Base-by-base conservation (phyloP, 1,140 invertebrate species). In the Meteorus sp. region DNA sequence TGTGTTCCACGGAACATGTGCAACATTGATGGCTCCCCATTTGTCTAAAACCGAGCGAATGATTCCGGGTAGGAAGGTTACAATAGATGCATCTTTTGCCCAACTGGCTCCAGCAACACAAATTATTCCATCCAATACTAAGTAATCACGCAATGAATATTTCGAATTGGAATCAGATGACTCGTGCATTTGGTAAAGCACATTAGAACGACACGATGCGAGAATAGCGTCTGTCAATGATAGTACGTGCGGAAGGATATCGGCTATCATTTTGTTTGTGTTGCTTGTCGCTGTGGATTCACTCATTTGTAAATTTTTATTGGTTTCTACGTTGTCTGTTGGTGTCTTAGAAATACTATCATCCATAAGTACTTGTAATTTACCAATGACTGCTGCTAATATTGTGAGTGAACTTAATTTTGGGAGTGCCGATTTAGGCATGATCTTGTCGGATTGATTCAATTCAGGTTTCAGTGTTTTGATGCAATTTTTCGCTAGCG, bases 401-500 rank as follows among this genome's bases (percentile, higher is more conserved):
- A 89, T 77, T 50, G 85, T 83, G 2, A 91, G 73, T 33, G 88
- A 85, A 73, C 84, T 85, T 1, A 90, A 72, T 47, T 85, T 85
- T 22, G 88, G 88, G 23, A 89, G 68, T 17, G 83, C 71, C 15
- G 80, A 71, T 63, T 82, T 83, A 37, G 78, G 71, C 65, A 85
- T 75, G 50, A 83, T 70, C 58, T 77, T 75, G 22, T 78, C 73
- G 27, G 56, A 69, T 15, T 62, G 56, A 35, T 63, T 76, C 25
- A 82, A 69, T 56, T 84, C 81, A 0, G 84, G 84, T 63, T 81
- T 88, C 4, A 89, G 68, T 13, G 84, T 80, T 56, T 85, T 84
- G 15, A 90, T 87, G 15, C 86, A 86, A 72, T 85, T 84, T 60
- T 89, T 88, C 0, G 88, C 88, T 8, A 90, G 76, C 60, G 85